phyloP scores from a whole-genome alignment of 2,888 invertebrate genomes.

The Harpalus rufipes region DNA sequence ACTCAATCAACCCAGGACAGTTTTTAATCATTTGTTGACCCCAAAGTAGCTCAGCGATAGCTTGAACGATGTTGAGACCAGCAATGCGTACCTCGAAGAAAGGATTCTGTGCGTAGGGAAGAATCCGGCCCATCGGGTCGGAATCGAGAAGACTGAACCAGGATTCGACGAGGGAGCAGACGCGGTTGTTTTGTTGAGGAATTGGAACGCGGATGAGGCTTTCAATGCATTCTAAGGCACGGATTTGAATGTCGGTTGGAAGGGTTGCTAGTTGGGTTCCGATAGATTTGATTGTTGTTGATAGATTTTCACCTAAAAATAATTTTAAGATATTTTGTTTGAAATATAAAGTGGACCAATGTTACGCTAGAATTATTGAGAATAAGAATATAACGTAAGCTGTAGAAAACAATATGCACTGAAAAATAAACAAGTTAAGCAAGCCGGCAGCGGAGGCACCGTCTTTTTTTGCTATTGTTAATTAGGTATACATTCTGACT shows the following conservation, averaged over 20 bases:
- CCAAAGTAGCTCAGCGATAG: constrained; percentile 87
- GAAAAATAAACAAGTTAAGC: too few relatives aligned
- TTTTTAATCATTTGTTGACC: constrained; percentile 86
- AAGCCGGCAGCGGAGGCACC: too few relatives aligned
- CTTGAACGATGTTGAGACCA: constrained; percentile 83
- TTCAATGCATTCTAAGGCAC: constrained; percentile 83
- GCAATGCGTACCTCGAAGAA: constrained; percentile 88
- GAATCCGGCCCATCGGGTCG: constrained; percentile 81
- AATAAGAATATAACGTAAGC: too few relatives aligned
- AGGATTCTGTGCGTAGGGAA: constrained; percentile 82
- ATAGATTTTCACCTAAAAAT: constrained; percentile 77
- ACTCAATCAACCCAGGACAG: constrained; percentile 88
- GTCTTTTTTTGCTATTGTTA: too few relatives aligned
- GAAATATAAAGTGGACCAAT: too few relatives aligned
- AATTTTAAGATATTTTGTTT: constrained; percentile 71
- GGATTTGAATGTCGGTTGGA: constrained; percentile 83
- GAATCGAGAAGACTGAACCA: constrained; percentile 82
- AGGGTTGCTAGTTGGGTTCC: constrained; percentile 81
- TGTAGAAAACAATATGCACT: too few relatives aligned
- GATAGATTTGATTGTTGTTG: constrained; percentile 81
- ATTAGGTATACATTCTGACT: too few relatives aligned
- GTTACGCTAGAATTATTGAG: too few relatives aligned
- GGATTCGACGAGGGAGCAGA: constrained; percentile 79
- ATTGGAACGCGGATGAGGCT: constrained; percentile 79
- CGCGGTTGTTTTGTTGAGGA: constrained; percentile 76